Evolutionary conservation across 2,113 vertebrate species (phyloP).

Genomic region (Psephotus haematonotus): DNA sequence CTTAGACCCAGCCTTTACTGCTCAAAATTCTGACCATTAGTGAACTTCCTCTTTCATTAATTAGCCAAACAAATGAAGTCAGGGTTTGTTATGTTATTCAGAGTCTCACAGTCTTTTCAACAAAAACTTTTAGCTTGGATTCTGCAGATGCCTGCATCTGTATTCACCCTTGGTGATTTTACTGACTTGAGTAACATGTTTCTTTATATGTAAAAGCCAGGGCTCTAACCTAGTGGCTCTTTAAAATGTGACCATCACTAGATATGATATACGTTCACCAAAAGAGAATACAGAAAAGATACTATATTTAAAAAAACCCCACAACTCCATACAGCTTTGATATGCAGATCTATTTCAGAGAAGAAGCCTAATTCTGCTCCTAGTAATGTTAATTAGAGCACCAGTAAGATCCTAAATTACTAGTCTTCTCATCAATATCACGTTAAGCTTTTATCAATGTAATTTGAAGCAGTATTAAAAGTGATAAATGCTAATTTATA

Average conservation of each 20-base stretch:
- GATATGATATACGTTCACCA: neutral
- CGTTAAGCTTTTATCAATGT: conserved; percentile 57
- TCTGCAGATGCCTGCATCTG: neutral
- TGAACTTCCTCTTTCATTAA: neutral
- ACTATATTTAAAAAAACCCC: neutral
- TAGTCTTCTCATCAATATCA: conserved; percentile 36
- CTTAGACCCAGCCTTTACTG: neutral
- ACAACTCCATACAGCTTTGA: neutral
- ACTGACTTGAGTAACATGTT: neutral
- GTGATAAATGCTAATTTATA: conserved; percentile 47
- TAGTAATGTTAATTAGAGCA: conserved; percentile 18
- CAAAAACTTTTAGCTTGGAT: neutral
- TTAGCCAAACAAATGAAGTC: neutral
- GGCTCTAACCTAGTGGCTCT: neutral
- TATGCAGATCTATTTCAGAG: neutral
- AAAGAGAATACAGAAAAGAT: neutral
- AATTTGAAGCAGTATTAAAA: conserved; percentile 49
- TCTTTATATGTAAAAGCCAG: neutral
- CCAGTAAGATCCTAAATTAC: conserved; percentile 25
- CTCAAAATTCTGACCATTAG: neutral
- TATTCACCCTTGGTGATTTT: neutral
- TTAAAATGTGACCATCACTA: neutral
- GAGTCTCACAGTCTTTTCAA: neutral
- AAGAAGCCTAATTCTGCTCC: conserved; percentile 12
- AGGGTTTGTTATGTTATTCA: neutral